phyloP scores from a whole-genome alignment of 2,113 vertebrate species.

The Marmota flaviventris region DNA sequence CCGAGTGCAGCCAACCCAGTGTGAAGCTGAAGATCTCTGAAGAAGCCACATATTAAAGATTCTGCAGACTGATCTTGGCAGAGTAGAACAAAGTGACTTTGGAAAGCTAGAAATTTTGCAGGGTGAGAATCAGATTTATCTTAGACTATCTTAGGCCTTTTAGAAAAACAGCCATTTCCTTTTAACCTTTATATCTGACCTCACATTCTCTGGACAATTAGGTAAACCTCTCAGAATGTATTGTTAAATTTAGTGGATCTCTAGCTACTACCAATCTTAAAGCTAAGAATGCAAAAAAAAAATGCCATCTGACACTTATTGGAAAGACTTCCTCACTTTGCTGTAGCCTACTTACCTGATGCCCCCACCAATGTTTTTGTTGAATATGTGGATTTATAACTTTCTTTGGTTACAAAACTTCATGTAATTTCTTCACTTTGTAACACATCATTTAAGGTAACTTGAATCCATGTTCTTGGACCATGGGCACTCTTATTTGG shows the following conservation, averaged over 20 bases:
- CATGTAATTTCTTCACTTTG: not conserved
- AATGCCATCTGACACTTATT: not conserved
- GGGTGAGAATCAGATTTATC: not conserved
- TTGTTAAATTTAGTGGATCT: not conserved
- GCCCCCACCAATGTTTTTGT: not conserved
- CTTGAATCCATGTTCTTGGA: not conserved
- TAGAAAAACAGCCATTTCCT: not conserved
- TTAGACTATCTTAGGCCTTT: not conserved
- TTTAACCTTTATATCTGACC: not conserved
- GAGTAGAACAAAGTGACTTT: not conserved
- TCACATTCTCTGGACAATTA: not conserved
- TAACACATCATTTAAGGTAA: not conserved
- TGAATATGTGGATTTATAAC: not conserved
- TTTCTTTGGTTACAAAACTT: not conserved
- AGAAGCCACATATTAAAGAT: not conserved
- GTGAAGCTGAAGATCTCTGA: not conserved
- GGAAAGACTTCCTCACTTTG: not conserved
- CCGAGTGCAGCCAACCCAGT: not conserved
- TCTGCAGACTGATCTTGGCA: not conserved
- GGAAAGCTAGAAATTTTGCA: not conserved
- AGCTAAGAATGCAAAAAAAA: not conserved
- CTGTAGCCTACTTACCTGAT: not conserved
- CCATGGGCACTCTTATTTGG: not conserved
- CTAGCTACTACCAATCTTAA: not conserved
- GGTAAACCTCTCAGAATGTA: not conserved